Conservation (phyloP, 2,113 vertebrate species). For the Takifugu bimaculatus region DNA sequence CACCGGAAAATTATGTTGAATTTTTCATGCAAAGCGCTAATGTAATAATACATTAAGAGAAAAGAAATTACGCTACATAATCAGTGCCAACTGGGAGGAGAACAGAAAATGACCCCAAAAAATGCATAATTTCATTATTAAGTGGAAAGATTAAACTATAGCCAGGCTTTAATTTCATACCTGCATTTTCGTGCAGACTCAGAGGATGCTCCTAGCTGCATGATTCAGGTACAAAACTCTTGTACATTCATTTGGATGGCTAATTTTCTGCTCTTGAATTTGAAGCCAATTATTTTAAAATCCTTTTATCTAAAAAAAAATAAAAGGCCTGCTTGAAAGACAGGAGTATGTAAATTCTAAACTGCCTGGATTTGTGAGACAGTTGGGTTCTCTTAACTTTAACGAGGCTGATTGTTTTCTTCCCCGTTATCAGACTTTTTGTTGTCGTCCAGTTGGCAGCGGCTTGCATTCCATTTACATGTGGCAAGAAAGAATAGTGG, state of each 20-base stretch:
- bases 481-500: too few species aligned
- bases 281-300: too few species aligned
- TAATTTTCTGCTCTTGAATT: too few species aligned
- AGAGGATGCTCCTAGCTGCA: background rate
- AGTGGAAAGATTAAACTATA: background rate
- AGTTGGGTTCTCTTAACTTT: too few species aligned
- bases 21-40: background rate
- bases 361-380: background rate
- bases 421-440: too few species aligned
- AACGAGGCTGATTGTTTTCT: too few species aligned
- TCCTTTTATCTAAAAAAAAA: too few species aligned
- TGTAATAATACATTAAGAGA: slow-evolving; percentile 4
- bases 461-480: too few species aligned
- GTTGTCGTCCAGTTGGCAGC: too few species aligned
- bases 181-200: background rate
- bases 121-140: background rate
- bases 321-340: background rate
- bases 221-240: background rate
- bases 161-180: background rate
- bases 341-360: background rate
- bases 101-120: too few species aligned
- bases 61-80: background rate
- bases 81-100: background rate
- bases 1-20: background rate
- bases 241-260: too few species aligned